Conservation (phyloP, 2,797 vertebrate genomes). For the Staurois parvus region DNA sequence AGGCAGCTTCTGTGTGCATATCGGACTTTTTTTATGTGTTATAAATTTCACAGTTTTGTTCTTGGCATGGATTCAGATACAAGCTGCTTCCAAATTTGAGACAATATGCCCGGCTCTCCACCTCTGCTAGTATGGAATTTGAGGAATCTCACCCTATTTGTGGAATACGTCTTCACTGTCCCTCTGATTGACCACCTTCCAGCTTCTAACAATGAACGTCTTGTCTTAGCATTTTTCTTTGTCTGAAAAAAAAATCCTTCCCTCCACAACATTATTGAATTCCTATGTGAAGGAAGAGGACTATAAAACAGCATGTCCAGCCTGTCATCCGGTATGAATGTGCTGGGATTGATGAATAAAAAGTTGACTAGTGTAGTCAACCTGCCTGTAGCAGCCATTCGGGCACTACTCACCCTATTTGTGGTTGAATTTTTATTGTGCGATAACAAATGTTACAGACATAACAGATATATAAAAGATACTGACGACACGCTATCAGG, state of each 20-base stretch:
- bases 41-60: background rate
- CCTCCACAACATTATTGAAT: constrained; percentile 23
- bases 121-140: constrained; percentile 42
- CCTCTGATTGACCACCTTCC: constrained; percentile 40
- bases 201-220: constrained; percentile 13
- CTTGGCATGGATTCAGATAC: constrained; percentile 1
- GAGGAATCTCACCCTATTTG: constrained; percentile 41
- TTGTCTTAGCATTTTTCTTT: constrained; percentile 37
- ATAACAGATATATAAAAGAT: no score
- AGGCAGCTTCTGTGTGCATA: background rate
- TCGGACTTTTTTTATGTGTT: background rate
- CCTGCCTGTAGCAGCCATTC: background rate
- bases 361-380: background rate
- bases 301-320: background rate
- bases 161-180: constrained; percentile 27
- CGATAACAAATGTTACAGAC: no score
- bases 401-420: background rate
- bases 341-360: background rate
- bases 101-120: constrained; percentile 11
- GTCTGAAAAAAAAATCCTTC: constrained; percentile 27
- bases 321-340: background rate
- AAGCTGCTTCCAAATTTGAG: background rate
- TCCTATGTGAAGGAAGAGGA: background rate
- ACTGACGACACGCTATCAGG: no score
- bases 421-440: no score